Evolutionary conservation across 2,888 invertebrate genomes (phyloP).

Genomic region (Eudemis profundana): DNA sequence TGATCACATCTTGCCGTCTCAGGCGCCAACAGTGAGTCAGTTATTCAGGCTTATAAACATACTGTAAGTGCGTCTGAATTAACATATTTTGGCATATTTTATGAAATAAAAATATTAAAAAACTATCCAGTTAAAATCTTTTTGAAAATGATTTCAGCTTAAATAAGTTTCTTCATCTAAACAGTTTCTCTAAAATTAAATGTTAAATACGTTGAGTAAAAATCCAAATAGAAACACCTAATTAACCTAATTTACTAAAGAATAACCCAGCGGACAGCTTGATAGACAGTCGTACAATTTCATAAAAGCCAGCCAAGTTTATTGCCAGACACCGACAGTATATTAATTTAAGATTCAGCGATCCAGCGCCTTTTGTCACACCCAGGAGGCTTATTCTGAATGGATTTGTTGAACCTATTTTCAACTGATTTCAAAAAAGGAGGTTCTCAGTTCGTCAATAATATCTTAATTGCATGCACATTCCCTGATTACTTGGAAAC

Average conservation of each 20-base stretch:
- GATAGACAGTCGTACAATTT: slow-evolving; percentile 19
- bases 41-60: too few species aligned
- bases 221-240: background rate
- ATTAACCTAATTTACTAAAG: slow-evolving; percentile 14
- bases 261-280: slow-evolving; percentile 11
- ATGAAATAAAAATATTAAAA: too few species aligned
- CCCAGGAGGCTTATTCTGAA: slow-evolving; percentile 9
- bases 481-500: too few species aligned
- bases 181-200: too few species aligned
- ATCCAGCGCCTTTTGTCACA: slow-evolving; percentile 9
- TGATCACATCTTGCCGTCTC: too few species aligned
- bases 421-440: background rate
- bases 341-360: slow-evolving; percentile 16
- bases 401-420: background rate
- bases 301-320: slow-evolving; percentile 20
- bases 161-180: too few species aligned
- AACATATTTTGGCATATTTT: too few species aligned
- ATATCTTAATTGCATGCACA: background rate
- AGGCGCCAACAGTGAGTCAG: too few species aligned
- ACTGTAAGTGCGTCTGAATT: too few species aligned
- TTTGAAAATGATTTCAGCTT: too few species aligned
- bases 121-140: too few species aligned
- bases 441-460: too few species aligned
- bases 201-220: background rate
- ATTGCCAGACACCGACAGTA: slow-evolving; percentile 16